These are phyloP conservation scores for Rhagonycha lutea DNA, from an alignment of 2,888 invertebrate species.

Conservation along the genomic window DNA sequence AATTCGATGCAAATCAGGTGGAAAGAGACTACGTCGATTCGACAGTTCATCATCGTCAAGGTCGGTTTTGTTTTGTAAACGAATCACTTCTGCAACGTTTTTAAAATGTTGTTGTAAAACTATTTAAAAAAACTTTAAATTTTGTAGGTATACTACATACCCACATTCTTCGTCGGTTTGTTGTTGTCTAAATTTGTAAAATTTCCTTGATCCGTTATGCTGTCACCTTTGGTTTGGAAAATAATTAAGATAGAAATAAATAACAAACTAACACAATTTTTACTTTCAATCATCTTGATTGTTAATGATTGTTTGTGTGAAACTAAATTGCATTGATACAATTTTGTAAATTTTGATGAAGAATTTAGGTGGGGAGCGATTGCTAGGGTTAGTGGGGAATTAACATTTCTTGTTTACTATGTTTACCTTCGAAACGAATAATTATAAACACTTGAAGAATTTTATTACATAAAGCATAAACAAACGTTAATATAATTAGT, in stretches of 20 bases:
- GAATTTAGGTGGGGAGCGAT: constrained; percentile 4
- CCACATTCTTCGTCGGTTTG: neutral
- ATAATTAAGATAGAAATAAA: neutral
- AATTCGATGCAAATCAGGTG: constrained; percentile 53
- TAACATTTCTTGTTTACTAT: neutral
- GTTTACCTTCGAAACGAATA: neutral
- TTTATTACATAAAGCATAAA: neutral
- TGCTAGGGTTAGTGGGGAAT: constrained; percentile 3
- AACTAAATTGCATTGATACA: constrained; percentile 5
- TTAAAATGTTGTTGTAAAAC: neutral
- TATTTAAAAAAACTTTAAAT: neutral
- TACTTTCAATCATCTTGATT: neutral
- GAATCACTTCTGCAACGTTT: neutral
- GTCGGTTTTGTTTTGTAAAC: neutral
- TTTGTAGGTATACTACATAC: no score
- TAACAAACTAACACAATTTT: neutral
- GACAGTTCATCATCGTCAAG: neutral
- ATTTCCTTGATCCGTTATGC: neutral
- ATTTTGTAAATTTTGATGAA: constrained; percentile 7
- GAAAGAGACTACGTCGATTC: constrained; percentile 28
- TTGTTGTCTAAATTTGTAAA: neutral
- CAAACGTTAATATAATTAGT: neutral
- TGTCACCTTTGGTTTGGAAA: neutral
- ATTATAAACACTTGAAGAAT: neutral
- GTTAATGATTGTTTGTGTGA: constrained; percentile 52